Base-by-base conservation (phyloP, 2,113 vertebrate genomes). In the Danionella cerebrum region DNA sequence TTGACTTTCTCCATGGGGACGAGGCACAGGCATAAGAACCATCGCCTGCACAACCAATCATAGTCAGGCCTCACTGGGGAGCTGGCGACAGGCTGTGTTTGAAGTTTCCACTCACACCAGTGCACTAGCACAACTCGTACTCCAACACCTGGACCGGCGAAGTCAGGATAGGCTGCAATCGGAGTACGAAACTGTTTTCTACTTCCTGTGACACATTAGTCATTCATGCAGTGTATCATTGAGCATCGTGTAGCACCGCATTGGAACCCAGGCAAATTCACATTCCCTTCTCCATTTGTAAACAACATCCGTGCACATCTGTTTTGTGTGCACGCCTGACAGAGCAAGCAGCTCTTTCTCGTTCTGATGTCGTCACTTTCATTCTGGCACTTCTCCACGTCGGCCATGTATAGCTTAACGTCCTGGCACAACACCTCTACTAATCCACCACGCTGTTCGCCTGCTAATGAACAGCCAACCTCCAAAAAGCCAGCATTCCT, bases 391-490 rank as follows among this genome's bases (percentile, higher is more conserved):
- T 85, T 84, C 84, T 84, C 77, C 79, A 83, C 78, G 77, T 72
- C 78, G 74, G 70, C 85, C 80, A 81, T 82, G 82, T 53, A 33
- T 83, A 80, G 82, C 78, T 77, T 78, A 74, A 70, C 82, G 77
- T 74, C 79, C 78, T 76, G 79, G 78, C 71, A 63, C 75, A 79
- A 75, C 70, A 74, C 76, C 55, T 80, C 80, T 70, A 33, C 84
- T 87, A 83, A 86, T 87, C 84, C 81, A 74, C 76, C 79, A 87
- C 87, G 85, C 85, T 82, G 79, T 82, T 86, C 85, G 76, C 84
- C 80, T 75, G 60, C 85, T 88, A 89, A 87, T 84, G 83, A 87
- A 80, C 83, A 82, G 76, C 75, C 81, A 69, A 76, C 79, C 84
- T 76, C 70, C 70, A 76, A 84, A 53, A 81, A 74, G 76, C 78